Percentiles rank a stretch among this genome's conserved stretches.
Evolutionary conservation across 2,113 vertebrate genomes (phyloP).

Genomic region (Rhegmatorhina hoffmannsi): DNA sequence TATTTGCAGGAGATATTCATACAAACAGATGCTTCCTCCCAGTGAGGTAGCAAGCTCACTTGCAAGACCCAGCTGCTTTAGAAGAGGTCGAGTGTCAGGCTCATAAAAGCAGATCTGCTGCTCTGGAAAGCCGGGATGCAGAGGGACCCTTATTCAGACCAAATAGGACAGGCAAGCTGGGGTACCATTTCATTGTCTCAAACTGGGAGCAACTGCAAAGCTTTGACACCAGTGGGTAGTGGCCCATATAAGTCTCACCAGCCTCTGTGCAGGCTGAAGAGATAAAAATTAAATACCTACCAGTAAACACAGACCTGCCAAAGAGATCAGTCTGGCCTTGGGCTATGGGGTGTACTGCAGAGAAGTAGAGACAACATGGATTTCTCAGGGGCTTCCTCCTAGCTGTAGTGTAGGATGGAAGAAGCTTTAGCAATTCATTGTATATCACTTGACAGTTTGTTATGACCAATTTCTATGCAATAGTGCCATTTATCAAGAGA

Average conservation of each 20-base stretch:
- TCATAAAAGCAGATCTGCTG: neutral
- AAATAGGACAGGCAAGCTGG: neutral
- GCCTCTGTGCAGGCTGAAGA: neutral
- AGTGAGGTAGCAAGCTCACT: neutral
- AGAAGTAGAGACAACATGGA: neutral
- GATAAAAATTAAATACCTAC: neutral
- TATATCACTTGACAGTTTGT: neutral
- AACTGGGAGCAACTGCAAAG: neutral
- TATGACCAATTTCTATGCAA: neutral
- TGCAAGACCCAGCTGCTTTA: neutral
- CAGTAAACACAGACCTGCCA: neutral
- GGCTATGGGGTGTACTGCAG: neutral
- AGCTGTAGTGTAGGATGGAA: neutral
- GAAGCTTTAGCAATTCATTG: neutral
- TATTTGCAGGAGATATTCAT: neutral
- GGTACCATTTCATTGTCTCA: neutral
- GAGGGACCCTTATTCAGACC: neutral
- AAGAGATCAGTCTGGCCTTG: neutral
- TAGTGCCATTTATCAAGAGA: neutral
- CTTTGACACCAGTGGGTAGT: neutral
- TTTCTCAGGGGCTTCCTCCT: neutral
- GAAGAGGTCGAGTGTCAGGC: neutral
- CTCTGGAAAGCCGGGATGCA: neutral
- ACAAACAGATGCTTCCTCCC: neutral
- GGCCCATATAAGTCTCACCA: neutral